Percentiles rank a stretch among this genome's conserved stretches.
These are phyloP conservation scores for Danio jaintianensis DNA, from an alignment of 2,797 vertebrate genomes.

Conservation along the genomic window DNA sequence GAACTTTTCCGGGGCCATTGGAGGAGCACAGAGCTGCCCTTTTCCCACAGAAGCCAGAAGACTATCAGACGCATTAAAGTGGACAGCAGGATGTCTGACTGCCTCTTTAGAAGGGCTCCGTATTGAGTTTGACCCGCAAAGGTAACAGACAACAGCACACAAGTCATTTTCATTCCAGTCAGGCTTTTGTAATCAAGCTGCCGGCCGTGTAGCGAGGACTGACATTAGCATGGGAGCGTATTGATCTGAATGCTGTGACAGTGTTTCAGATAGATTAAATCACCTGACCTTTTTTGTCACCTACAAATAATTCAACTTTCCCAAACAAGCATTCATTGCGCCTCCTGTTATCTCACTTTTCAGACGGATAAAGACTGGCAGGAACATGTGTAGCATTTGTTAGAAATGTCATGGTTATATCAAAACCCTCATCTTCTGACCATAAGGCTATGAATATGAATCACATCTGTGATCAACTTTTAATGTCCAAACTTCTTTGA, in stretches of 20 bases:
- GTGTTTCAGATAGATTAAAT: slow-evolving; percentile 75
- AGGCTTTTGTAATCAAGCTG: slow-evolving; percentile 57
- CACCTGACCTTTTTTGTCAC: slow-evolving; percentile 67
- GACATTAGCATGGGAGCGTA: slow-evolving; percentile 67
- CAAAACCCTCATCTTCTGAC: slow-evolving; percentile 1
- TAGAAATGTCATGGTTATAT: neutral
- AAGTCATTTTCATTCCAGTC: slow-evolving; percentile 67
- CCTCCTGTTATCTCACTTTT: slow-evolving; percentile 57
- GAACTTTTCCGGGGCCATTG: slow-evolving; percentile 20
- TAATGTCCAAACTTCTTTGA: too few species aligned
- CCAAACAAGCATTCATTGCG: slow-evolving; percentile 51
- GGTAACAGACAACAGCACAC: slow-evolving; percentile 59
- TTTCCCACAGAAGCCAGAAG: slow-evolving; percentile 69
- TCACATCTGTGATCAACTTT: neutral
- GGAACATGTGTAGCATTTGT: slow-evolving; percentile 11
- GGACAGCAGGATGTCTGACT: slow-evolving; percentile 54
- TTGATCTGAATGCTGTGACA: slow-evolving; percentile 70
- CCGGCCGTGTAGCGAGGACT: slow-evolving; percentile 51
- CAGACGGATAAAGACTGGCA: slow-evolving; percentile 32
- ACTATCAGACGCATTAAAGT: slow-evolving; percentile 68
- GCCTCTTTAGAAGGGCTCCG: slow-evolving; percentile 65
- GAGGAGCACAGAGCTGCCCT: slow-evolving; percentile 62
- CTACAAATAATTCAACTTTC: slow-evolving; percentile 51
- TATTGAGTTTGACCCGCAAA: slow-evolving; percentile 44
- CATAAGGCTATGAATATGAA: neutral